Evolutionary conservation across 2,797 vertebrate genomes (phyloP), one percentile per base, ranked within the genome.

Genomic region (Pseudomugil gertrudae): DNA sequence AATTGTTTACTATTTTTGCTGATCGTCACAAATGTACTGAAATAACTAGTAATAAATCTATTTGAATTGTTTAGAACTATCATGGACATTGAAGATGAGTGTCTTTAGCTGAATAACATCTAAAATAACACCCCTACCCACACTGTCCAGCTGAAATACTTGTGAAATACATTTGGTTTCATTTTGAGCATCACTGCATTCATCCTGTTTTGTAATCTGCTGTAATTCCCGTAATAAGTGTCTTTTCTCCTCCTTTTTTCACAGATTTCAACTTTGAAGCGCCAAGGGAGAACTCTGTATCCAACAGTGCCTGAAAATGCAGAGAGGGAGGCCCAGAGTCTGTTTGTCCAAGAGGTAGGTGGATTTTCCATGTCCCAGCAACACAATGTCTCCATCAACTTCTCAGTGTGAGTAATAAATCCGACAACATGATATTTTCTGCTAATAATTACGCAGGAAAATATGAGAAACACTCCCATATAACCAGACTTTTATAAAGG

Each of bases 281-380:
- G 96, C 2, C 96, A 97, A 70, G 95, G 94, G 58, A 94, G 95
- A 56, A 97, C 96, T 1, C 30, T 95, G 26, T 92, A 78, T 80
- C 94, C 96, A 27, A 96, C 97, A 0, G 94, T 99, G 84, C 97
- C 98, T 74, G 92, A 92, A 52, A 95, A 96, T 0, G 97, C 98
- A 11, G 95, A 95, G 79, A 94, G 94, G 78, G 95, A 96, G 54
- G 97, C 97, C 5, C 95, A 97, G 72, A 98, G 95, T 84, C 91
- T 99, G 54, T 98, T 99, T 81, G 97, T 99, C 57, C 97, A 95
- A 69, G 98, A 99, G 96, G 98, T 99, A 92, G 89, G 76, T 50
- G 21, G 36, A 69, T 57, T 73, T 33, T 29, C 33, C 74, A 66
- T 1, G 17, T 14, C 30, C 38, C 11, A 0, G 29, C 68, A 76